Base-by-base conservation (phyloP, 2,888 invertebrate genomes). In the Spisula subtruncata region DNA sequence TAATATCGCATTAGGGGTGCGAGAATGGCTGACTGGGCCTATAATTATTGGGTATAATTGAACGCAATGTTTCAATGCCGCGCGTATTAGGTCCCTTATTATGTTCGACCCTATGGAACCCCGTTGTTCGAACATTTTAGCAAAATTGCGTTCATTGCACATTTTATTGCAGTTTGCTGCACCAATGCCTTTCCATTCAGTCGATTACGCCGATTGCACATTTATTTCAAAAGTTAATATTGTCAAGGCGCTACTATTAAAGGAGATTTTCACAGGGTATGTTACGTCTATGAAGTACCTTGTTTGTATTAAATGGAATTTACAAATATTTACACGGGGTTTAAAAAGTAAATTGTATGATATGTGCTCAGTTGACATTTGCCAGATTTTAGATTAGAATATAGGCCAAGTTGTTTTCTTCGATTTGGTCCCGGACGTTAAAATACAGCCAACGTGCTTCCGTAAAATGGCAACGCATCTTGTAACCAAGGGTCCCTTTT, bases 251-350 rank as follows among this genome's bases (percentile, higher is more conserved):
- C 60, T 66, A 66, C 60, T 66, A 51, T 51, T 16, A 66, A 66
- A 66, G 25, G 1, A 66, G 60, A 66, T 10, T 66, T 66, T 66
- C n/a, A 66, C 60, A 10, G 60, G 60, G 60, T 66, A 66, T 0
- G 25, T n/a, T n/a, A 66, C n/a, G 60, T 25, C 10, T 25, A 10
- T 66, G 25, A 66, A 51, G 25, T 66, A 25, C 25, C 12, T 66
- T 66, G 87, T 87, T 80, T 87, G 80, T 80, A 25, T 87, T 41
- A 75, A 83, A 83, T 83, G 79, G 84, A 81, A 81, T 84, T 81
- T 29, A 46, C 88, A 88, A 88, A 88, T 84, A 88, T 88, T 88
- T 80, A 54, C 51, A 60, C 20, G 56, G n/a, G 81, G 79, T 71
- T 82, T 88, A 54, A 75, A 83, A 41, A 29, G n/a, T 18, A 35